Percentiles rank a stretch among this genome's conserved stretches.
phyloP scores from a whole-genome alignment of 2,888 invertebrate species.

The Ethmia dodecea region DNA sequence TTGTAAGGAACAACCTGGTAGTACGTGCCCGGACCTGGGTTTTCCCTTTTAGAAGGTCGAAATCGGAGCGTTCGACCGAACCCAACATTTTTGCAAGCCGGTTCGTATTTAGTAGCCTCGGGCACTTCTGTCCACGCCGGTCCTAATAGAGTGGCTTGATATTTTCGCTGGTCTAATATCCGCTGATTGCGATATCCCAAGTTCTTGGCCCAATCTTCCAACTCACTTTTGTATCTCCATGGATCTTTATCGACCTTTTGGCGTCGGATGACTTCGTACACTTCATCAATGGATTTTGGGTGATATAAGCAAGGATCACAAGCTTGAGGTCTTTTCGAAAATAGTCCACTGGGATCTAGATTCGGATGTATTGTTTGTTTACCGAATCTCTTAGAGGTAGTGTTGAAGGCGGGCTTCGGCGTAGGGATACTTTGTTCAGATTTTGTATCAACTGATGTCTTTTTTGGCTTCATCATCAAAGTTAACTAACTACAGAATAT shows the following conservation, averaged over 20 bases:
- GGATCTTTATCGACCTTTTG: slow-evolving; percentile 40
- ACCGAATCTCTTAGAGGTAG: slow-evolving; percentile 39
- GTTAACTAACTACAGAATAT: too few relatives aligned
- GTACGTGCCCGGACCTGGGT: slow-evolving; percentile 58
- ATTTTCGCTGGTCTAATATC: slow-evolving; percentile 37
- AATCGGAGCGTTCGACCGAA: slow-evolving; percentile 51
- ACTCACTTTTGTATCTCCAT: slow-evolving; percentile 54
- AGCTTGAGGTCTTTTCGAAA: slow-evolving; percentile 30
- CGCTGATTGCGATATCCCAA: slow-evolving; percentile 60
- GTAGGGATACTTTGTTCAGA: too few relatives aligned
- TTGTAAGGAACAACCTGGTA: slow-evolving; percentile 44
- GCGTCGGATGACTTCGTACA: slow-evolving; percentile 38
- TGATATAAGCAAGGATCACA: slow-evolving; percentile 54
- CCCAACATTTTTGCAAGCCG: slow-evolving; percentile 47
- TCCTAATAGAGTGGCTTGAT: slow-evolving; percentile 44
- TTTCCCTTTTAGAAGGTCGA: slow-evolving; percentile 22
- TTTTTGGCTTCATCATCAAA: too few relatives aligned
- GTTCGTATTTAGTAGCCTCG: slow-evolving; percentile 27
- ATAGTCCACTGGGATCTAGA: slow-evolving; percentile 50
- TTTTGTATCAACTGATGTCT: too few relatives aligned
- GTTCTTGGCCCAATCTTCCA: slow-evolving; percentile 60
- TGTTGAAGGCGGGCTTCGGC: slow-evolving; percentile 34
- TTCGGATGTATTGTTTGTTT: slow-evolving; percentile 46
- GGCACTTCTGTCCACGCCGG: slow-evolving; percentile 51
- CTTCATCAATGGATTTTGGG: slow-evolving; percentile 34